Percentiles rank a stretch among this genome's conserved stretches.
Evolutionary conservation across 2,113 vertebrate species (phyloP).

Genomic region (Pelobates fuscus): DNA sequence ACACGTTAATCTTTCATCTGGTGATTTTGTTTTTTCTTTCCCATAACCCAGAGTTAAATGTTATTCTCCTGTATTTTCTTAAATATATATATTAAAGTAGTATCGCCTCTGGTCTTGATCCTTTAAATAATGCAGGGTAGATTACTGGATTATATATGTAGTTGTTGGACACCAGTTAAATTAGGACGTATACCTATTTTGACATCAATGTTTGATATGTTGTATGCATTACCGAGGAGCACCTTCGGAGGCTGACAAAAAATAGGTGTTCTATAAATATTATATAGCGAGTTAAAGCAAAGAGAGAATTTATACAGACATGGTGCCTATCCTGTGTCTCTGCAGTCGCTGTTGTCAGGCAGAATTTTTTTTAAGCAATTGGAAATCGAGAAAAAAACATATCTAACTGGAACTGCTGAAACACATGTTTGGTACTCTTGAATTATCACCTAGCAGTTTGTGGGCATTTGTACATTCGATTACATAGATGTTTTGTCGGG

Average conservation of each 20-base stretch:
- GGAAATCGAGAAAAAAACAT: neutral
- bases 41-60: neutral
- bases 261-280: neutral
- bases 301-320: neutral
- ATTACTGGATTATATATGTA: neutral
- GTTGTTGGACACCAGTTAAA: neutral
- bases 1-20: too few relatives aligned
- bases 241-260: neutral
- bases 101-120: neutral
- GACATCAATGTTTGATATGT: neutral
- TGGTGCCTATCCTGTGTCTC: neutral
- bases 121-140: neutral
- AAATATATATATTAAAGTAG: neutral
- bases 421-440: neutral
- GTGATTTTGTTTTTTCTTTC: too few relatives aligned
- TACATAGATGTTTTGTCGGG: slow-evolving; percentile 35
- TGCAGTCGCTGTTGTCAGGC: neutral
- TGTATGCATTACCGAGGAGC: too few relatives aligned
- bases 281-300: neutral
- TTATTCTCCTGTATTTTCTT: neutral
- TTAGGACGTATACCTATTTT: neutral
- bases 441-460: neutral
- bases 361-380: neutral
- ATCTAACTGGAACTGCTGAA: neutral
- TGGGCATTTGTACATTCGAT: slow-evolving; percentile 40